Evolutionary conservation across 2,113 vertebrate genomes (phyloP).

Genomic region (Chauna torquata): DNA sequence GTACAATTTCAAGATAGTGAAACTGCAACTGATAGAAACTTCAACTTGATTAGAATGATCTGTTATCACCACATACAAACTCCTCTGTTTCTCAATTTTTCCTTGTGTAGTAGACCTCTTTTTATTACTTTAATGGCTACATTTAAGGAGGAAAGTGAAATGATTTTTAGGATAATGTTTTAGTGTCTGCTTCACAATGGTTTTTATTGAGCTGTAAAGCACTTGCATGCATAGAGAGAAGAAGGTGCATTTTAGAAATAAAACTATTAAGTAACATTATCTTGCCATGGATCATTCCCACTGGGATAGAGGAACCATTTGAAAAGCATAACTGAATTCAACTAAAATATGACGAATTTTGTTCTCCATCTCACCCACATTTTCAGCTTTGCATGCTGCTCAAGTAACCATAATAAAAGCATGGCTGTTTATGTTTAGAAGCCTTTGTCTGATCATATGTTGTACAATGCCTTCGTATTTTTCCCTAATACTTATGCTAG

Average conservation of each 20-base stretch:
- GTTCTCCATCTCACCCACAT: background rate
- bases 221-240: conserved; percentile 19
- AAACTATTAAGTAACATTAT: conserved; percentile 67
- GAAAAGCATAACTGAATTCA: conserved; percentile 42
- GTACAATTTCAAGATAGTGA: background rate
- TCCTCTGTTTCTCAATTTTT: background rate
- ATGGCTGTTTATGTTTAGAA: background rate
- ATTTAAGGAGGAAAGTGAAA: conserved; percentile 40
- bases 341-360: conserved; percentile 47
- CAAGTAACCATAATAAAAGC: conserved; percentile 1
- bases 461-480: background rate
- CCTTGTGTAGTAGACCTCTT: background rate
- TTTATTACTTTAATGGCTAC: conserved; percentile 49
- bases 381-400: background rate
- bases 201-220: conserved; percentile 65
- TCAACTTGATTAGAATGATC: background rate
- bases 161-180: conserved; percentile 49
- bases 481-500: background rate
- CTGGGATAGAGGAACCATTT: conserved; percentile 30
- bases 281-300: conserved; percentile 52
- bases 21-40: background rate
- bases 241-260: conserved; percentile 56
- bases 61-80: background rate
- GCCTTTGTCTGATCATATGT: background rate
- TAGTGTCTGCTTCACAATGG: conserved; percentile 49